A percentile compares a stretch with the other conserved stretches of the same genome.
phyloP scores from a whole-genome alignment of 1,140 invertebrate species.

The Procambarus virginalis region DNA sequence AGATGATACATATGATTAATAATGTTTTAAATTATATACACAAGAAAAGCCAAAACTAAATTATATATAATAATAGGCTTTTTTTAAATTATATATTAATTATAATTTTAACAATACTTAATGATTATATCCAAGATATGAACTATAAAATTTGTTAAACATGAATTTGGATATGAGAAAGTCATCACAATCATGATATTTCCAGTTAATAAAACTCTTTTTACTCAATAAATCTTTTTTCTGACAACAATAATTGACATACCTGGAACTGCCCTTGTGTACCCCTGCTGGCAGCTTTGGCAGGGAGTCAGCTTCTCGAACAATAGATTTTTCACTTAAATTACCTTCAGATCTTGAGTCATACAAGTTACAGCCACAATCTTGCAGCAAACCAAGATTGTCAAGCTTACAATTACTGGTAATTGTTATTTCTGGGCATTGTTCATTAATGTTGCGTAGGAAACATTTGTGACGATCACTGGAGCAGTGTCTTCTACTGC shows the following conservation, averaged over 20 bases:
- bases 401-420: neutral
- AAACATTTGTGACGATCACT: neutral
- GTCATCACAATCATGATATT: constrained; percentile 29
- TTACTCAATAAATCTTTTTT: constrained; percentile 18
- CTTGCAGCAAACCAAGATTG: neutral
- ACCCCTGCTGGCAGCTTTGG: neutral
- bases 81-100: neutral
- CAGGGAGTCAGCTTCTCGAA: neutral
- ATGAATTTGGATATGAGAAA: constrained; percentile 8
- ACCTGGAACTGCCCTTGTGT: neutral
- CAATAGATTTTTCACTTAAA: neutral
- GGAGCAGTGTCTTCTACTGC: neutral
- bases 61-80: neutral
- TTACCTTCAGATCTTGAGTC: neutral
- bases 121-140: constrained; percentile 14
- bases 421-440: neutral
- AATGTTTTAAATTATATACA: neutral
- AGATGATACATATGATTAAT: neutral
- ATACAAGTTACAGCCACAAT: neutral
- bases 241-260: neutral
- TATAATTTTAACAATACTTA: neutral
- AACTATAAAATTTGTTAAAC: constrained; percentile 27
- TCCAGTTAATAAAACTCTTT: constrained; percentile 28
- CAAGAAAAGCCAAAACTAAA: neutral
- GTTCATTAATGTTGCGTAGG: neutral